Evolutionary conservation across 1,140 invertebrate species (phyloP).

Genomic region (Megalopta genalis): DNA sequence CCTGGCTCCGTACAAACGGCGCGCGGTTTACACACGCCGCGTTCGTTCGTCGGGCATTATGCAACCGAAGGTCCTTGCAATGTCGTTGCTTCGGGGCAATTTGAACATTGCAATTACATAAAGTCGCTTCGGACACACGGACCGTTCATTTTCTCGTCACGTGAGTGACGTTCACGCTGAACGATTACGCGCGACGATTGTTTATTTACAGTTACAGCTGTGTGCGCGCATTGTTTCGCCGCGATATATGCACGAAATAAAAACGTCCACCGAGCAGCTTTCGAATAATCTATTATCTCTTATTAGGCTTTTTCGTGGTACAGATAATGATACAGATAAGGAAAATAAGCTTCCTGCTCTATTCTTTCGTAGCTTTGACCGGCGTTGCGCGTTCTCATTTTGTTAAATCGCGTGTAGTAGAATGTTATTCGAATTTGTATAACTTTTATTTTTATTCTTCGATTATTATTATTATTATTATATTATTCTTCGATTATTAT

Average conservation of each 20-base stretch:
- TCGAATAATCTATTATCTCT: background rate
- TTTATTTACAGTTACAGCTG: background rate
- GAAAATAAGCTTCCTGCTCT: too few species aligned
- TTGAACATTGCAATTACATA: constrained; percentile 25
- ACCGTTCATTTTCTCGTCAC: constrained; percentile 1
- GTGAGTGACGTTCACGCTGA: background rate
- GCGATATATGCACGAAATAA: background rate
- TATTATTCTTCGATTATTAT: too few species aligned
- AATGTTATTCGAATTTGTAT: too few species aligned
- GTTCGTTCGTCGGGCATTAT: constrained; percentile 17
- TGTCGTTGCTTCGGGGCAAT: constrained; percentile 1
- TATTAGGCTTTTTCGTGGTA: background rate
- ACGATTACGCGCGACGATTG: background rate
- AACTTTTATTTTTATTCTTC: too few species aligned
- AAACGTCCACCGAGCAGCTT: background rate
- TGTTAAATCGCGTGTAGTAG: too few species aligned
- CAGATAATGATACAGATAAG: too few species aligned
- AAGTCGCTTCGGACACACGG: background rate
- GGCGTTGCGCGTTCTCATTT: too few species aligned
- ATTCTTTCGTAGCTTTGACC: too few species aligned
- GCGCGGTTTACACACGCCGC: too few species aligned
- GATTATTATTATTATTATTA: too few species aligned
- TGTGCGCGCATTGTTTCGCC: background rate
- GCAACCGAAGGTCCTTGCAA: constrained; percentile 39
- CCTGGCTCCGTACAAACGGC: background rate